Evolutionary conservation across 1,140 invertebrate species (phyloP).

Genomic region (Pseudomyrmex pallidus): DNA sequence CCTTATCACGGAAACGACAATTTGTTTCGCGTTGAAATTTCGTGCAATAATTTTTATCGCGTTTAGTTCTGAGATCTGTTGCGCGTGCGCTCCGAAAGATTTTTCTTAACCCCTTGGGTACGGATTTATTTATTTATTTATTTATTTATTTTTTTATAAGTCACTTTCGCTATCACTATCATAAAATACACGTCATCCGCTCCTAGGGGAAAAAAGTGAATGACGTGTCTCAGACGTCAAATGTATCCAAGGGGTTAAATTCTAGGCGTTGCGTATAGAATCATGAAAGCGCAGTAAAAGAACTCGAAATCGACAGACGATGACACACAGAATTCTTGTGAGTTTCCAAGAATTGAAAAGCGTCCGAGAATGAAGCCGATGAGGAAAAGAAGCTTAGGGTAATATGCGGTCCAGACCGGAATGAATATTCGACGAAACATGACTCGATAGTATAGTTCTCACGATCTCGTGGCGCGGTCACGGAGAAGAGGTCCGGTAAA

Average conservation of each 20-base stretch:
- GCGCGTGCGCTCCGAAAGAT: neutral
- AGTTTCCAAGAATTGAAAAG: neutral
- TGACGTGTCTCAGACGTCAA: too few species aligned
- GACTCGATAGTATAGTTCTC: constrained; percentile 46
- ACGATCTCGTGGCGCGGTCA: constrained; percentile 52
- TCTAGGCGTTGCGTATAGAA: neutral
- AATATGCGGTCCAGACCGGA: neutral
- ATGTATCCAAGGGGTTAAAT: too few species aligned
- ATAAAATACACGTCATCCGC: too few species aligned
- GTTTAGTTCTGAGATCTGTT: neutral
- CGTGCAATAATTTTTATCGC: neutral
- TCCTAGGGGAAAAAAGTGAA: too few species aligned
- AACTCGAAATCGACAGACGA: neutral
- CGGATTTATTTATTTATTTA: too few species aligned
- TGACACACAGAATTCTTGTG: neutral
- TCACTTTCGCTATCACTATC: too few species aligned
- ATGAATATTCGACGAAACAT: constrained; percentile 43
- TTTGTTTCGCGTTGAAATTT: too few species aligned
- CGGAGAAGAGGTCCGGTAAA: constrained; percentile 56
- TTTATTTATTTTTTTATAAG: too few species aligned
- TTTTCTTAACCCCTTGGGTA: too few species aligned
- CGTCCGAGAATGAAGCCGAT: neutral
- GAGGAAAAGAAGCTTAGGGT: constrained; percentile 9
- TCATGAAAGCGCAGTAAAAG: neutral
- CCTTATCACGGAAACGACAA: too few species aligned